Evolutionary conservation across 2,797 vertebrate species (phyloP).

Genomic region (Sebastes paucispinis): DNA sequence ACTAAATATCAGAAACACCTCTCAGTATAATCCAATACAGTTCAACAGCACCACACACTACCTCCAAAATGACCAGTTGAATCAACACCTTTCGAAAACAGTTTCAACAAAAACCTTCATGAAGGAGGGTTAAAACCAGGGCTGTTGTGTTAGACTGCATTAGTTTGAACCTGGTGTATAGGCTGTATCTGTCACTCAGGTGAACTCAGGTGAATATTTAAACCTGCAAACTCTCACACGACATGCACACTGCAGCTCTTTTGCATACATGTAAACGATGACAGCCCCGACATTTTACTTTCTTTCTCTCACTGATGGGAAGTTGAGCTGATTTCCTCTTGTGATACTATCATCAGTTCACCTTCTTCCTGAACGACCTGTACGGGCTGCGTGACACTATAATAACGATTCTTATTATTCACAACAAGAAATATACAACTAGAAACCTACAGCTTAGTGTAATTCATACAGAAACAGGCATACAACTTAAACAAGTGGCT

Average conservation of each 20-base stretch:
- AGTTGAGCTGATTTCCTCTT: constrained; percentile 54
- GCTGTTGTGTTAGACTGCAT: too few relatives aligned
- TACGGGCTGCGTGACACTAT: background rate
- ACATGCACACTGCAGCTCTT: constrained; percentile 4
- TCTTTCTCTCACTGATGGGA: constrained; percentile 38
- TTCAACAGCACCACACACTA: background rate
- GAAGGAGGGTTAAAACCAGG: too few relatives aligned
- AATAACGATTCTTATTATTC: background rate
- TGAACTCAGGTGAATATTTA: constrained; percentile 15
- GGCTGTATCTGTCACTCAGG: background rate
- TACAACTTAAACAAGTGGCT: background rate
- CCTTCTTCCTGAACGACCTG: constrained; percentile 5
- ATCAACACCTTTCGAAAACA: background rate
- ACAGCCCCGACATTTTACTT: constrained; percentile 18
- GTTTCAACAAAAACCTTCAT: background rate
- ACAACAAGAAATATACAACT: background rate
- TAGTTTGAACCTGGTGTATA: too few relatives aligned
- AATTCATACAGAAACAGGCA: background rate
- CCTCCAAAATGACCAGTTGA: background rate
- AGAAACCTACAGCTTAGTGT: background rate
- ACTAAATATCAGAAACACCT: background rate
- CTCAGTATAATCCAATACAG: background rate
- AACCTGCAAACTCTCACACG: background rate
- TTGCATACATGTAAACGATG: constrained; percentile 62
- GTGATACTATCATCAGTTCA: constrained; percentile 27